These are phyloP conservation scores for Mohoua ochrocephala DNA, from an alignment of 2,113 vertebrate species.

Conservation along the genomic window DNA sequence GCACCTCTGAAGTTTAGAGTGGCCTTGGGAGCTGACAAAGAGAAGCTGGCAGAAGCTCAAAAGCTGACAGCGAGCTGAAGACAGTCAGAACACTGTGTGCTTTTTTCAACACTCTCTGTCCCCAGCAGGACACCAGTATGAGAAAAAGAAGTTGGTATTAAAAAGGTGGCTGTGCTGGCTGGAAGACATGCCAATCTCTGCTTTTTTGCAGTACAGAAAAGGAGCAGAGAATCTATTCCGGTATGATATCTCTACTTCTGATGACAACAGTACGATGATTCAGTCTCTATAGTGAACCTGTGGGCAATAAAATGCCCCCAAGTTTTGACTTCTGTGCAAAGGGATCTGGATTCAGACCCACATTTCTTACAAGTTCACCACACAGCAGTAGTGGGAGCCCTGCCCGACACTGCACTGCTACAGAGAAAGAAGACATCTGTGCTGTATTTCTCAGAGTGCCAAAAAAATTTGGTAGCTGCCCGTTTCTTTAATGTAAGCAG, in stretches of 20 bases:
- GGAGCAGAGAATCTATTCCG: neutral
- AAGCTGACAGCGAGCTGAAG: neutral
- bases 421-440: neutral
- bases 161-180: neutral
- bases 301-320: neutral
- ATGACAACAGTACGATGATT: neutral
- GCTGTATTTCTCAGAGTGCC: neutral
- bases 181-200: neutral
- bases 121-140: neutral
- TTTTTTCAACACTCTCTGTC: neutral
- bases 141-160: neutral
- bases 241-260: neutral
- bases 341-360: neutral
- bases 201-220: neutral
- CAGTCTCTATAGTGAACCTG: neutral
- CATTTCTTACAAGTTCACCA: neutral
- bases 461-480: neutral
- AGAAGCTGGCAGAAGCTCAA: neutral
- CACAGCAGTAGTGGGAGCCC: neutral
- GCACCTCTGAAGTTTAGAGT: neutral
- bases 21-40: neutral
- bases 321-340: neutral
- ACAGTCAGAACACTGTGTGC: neutral
- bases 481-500: neutral
- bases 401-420: neutral